Evolutionary conservation across 2,888 invertebrate species (phyloP), one percentile per base, ranked within the genome.

Genomic region (Blastobasis lacticolella): DNA sequence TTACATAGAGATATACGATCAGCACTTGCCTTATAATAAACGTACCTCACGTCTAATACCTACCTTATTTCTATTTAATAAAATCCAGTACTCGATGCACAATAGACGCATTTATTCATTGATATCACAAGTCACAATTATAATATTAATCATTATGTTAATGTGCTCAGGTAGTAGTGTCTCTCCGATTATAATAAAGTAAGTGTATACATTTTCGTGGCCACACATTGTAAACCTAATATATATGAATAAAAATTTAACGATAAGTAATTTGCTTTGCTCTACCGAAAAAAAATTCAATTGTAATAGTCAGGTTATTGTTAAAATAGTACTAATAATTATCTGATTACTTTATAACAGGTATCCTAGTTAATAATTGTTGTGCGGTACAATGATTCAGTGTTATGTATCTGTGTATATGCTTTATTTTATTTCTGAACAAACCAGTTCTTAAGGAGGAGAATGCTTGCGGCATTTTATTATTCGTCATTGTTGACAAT

Each of bases 51-150:
- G 36, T 53, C 36, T 51, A 49, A 52, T 51, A 48, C 37, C 46
- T 49, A 36, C 48, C 40, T 48, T 49, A 45, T 10, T 40, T 7
- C 41, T 50, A 45, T 38, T 48, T 49, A 40, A 49, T 46, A 48
- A 7, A 37, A 46, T 49, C 37, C 42, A 44, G 44, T 46, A 50
- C 36, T 40, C 37, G 40, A 49, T 70, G 82, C 82, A 81, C 82
- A 81, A 80, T 64, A 57, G 64, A 61, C 71, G 81, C 80, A 81
- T 81, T 81, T 81, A 80, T 64, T 60, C 65, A 65, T 49, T 42
- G 42, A n/a, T 37, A 70, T 76, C 73, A 73, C 77, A 42, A 42
- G 58, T 61, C 59, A 58, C 53, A 53, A 53, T 48, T 48, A 38
- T 6, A 38, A 40, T 46, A 36, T 46, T 51, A 45, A 51, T 49